A percentile compares a stretch with the other conserved stretches of the same genome.
Conservation (phyloP, 2,797 vertebrate genomes). For the Halcyon smyrnensis region DNA sequence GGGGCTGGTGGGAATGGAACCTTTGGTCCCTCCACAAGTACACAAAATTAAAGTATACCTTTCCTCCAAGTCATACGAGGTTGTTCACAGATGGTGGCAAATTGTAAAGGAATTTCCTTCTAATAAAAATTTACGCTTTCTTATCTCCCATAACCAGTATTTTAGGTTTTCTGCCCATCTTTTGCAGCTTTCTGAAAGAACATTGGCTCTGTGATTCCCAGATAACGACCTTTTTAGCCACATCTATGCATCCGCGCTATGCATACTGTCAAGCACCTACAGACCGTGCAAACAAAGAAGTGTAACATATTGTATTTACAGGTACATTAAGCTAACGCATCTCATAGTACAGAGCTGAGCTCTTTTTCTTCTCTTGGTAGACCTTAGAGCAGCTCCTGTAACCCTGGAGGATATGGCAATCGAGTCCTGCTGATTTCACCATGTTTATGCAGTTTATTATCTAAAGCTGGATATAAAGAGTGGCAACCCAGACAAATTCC, state of each 20-base stretch:
- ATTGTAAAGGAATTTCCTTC: not conserved
- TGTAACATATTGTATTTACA: not conserved
- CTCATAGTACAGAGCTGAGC: not conserved
- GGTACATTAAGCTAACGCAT: not conserved
- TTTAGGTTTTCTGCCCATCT: not conserved
- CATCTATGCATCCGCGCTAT: rapidly evolving
- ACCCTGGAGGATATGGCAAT: not conserved
- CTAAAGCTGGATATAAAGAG: not conserved
- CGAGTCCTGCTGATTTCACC: not conserved
- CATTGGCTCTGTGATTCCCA: not conserved
- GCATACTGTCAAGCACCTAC: not conserved
- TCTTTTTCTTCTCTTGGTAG: not conserved
- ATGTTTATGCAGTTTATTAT: not conserved
- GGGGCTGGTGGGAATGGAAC: not conserved
- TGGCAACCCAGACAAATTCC: not conserved
- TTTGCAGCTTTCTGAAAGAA: not conserved
- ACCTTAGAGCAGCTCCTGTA: not conserved
- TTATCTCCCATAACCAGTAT: not conserved
- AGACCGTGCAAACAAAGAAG: not conserved
- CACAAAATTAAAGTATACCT: not conserved
- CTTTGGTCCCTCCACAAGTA: not conserved
- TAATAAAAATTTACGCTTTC: not conserved
- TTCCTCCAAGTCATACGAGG: not conserved
- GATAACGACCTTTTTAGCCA: not conserved
- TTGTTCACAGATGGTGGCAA: not conserved